phyloP scores from a whole-genome alignment of 2,113 vertebrate species.

The Gobio gobio region DNA sequence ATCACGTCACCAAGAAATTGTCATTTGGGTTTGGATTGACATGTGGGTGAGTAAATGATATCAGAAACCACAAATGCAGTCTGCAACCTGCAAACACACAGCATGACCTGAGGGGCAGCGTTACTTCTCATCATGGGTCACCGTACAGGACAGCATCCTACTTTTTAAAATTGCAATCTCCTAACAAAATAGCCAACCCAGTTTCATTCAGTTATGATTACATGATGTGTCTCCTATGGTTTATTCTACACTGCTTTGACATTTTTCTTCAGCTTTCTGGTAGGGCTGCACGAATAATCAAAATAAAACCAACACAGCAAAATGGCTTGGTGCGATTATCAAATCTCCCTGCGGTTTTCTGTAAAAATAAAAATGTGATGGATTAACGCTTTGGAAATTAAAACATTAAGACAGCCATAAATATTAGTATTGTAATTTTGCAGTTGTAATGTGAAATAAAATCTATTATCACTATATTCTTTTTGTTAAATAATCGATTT shows the following conservation, averaged over 20 bases:
- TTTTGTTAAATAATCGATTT: too few relatives aligned
- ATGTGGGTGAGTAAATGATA: neutral
- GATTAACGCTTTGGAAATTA: too few relatives aligned
- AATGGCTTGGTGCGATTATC: too few relatives aligned
- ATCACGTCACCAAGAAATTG: neutral
- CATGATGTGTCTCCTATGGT: neutral
- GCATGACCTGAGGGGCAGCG: neutral
- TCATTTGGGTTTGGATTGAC: neutral
- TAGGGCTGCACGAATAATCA: too few relatives aligned
- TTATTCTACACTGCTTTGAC: neutral
- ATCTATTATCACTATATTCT: too few relatives aligned
- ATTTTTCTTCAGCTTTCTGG: neutral
- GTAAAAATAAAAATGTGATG: too few relatives aligned
- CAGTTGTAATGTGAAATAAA: too few relatives aligned
- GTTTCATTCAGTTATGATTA: neutral
- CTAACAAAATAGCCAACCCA: conserved; percentile 21
- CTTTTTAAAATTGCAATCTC: conserved; percentile 7
- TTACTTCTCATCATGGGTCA: conserved; percentile 18
- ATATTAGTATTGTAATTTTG: too few relatives aligned
- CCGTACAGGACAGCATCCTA: neutral
- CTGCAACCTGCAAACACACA: conserved; percentile 43
- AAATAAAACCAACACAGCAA: too few relatives aligned
- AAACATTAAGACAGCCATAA: too few relatives aligned
- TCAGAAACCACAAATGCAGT: neutral
- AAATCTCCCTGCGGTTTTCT: too few relatives aligned